These are phyloP conservation scores for Drosophila flavopinicola DNA, from an alignment of 2,888 invertebrate species.

Conservation along the genomic window DNA sequence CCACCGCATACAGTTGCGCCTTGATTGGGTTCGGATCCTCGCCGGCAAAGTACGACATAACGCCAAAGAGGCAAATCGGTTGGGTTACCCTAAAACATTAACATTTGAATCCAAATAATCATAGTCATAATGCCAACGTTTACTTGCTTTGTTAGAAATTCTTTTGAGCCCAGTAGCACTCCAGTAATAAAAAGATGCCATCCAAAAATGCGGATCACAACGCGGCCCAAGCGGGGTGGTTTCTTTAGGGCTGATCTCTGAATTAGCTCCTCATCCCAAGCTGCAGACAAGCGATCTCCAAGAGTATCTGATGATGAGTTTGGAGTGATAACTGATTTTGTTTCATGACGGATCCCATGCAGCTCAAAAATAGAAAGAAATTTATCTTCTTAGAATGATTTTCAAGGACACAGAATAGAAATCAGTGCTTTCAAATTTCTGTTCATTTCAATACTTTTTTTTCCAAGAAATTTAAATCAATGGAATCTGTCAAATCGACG, in stretches of 20 bases:
- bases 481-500: too few species aligned
- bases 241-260: slow-evolving; percentile 63
- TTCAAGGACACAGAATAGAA: too few species aligned
- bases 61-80: slow-evolving; percentile 87
- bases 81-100: slow-evolving; percentile 86
- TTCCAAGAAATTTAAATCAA: too few species aligned
- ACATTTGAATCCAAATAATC: too few species aligned
- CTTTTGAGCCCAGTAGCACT: slow-evolving; percentile 86
- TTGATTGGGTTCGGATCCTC: slow-evolving; percentile 77
- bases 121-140: background rate
- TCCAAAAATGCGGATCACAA: slow-evolving; percentile 86
- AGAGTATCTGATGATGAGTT: slow-evolving; percentile 81
- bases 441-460: too few species aligned
- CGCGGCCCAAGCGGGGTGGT: slow-evolving; percentile 84
- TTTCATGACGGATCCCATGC: background rate
- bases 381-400: too few species aligned
- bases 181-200: slow-evolving; percentile 86
- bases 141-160: slow-evolving; percentile 86
- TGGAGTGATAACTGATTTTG: background rate
- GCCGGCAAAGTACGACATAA: slow-evolving; percentile 86
- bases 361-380: too few species aligned
- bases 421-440: too few species aligned
- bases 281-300: slow-evolving; percentile 86
- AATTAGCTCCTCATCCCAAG: slow-evolving; percentile 87
- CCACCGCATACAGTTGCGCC: slow-evolving; percentile 91